Conservation (phyloP, 2,113 vertebrate species). For the Cinclus mexicanus region DNA sequence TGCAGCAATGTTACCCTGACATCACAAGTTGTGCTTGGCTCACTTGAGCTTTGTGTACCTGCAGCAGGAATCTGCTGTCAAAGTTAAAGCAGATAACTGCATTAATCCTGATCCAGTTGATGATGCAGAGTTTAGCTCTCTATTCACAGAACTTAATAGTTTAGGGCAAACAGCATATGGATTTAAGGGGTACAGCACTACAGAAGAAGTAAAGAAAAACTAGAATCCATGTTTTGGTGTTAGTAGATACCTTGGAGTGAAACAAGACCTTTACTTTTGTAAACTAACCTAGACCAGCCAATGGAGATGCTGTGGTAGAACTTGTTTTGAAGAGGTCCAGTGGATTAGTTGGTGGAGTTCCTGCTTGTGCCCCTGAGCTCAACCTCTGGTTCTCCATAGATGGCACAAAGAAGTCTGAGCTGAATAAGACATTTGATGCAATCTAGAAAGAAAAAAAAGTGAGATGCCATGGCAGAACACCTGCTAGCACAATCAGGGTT, state of each 20-base stretch:
- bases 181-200: background rate
- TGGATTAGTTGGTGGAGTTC: conserved; percentile 34
- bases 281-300: conserved; percentile 71
- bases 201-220: background rate
- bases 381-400: conserved; percentile 39
- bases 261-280: background rate
- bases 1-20: background rate
- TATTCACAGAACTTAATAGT: background rate
- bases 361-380: conserved; percentile 37
- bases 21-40: background rate
- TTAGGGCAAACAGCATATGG: background rate
- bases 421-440: conserved; percentile 79
- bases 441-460: conserved; percentile 64
- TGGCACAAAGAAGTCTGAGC: conserved; percentile 78
- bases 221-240: background rate
- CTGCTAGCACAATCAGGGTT: background rate
- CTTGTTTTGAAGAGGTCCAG: conserved; percentile 78
- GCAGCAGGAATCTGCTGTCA: background rate
- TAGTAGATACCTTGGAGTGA: background rate
- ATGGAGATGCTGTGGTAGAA: background rate
- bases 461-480: background rate
- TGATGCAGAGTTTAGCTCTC: background rate
- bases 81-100: background rate
- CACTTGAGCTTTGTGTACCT: background rate
- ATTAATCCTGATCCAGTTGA: background rate